Evolutionary conservation across 2,113 vertebrate species (phyloP), one percentile per base, ranked within the genome.

Genomic region (Clarias batrachus): DNA sequence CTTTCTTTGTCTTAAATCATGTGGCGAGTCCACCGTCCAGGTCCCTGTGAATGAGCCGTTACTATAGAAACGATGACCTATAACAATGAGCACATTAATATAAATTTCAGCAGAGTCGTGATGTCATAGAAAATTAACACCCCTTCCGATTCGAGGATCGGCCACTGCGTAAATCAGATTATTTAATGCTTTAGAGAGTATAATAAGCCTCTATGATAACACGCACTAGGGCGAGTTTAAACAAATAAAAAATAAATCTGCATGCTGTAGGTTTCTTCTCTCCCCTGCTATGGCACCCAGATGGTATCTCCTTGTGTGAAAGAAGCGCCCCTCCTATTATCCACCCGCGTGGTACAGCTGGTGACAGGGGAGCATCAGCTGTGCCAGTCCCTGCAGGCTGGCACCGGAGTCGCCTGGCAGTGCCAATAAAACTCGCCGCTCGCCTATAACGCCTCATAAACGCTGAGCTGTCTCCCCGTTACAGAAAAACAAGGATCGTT

Each of bases 341-440:
- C 89, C 90, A 87, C 89, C 91, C 90, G 91, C 93, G 90, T 94
- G 85, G 90, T 87, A 87, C 82, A 87, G 88, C 90, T 84, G 88
- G 91, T 91, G 89, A 89, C 90, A 88, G 90, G 82, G 87, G 89
- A 91, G 92, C 92, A 93, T 94, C 92, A 93, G 92, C 94, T 94
- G 93, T 94, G 94, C 94, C 93, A 94, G 94, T 93, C 93, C 93
- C 93, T 89, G 92, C 93, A 93, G 93, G 87, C 90, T 88, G 91
- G 91, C 84, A 89, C 93, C 92, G 92, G 93, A 92, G 91, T 93
- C 93, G 89, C 86, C 91, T 91, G 92, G 91, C 86, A 90, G 91
- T 90, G 93, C 92, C 92, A 92, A 85, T 62, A 87, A 90, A 86
- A 87, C 87, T 54, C 81, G 52, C 76, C 79, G 41, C 80, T 82